A percentile compares a stretch with the other conserved stretches of the same genome.
Conservation (phyloP, 2,888 invertebrate species). For the Rhagophthalmus giganteus region DNA sequence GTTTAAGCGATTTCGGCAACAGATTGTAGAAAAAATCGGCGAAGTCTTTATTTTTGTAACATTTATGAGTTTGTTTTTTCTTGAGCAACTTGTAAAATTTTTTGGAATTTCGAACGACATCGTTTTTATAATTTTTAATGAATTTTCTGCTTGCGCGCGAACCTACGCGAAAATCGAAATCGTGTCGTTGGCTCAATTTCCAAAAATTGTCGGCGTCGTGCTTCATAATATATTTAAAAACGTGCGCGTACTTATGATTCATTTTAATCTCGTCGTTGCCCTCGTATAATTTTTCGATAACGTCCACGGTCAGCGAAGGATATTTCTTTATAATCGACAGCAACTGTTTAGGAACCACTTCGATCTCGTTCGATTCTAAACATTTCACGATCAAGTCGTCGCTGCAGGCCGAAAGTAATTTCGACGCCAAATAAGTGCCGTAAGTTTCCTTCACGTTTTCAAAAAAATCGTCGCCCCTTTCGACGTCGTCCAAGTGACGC, state of each 20-base stretch:
- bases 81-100: slow-evolving; percentile 7
- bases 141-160: slow-evolving; percentile 12
- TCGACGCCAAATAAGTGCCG: slow-evolving; percentile 20
- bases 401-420: slow-evolving; percentile 22
- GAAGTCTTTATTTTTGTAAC: slow-evolving; percentile 9
- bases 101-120: slow-evolving; percentile 9
- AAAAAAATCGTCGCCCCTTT: slow-evolving; percentile 22
- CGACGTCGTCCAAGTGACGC: slow-evolving; percentile 4
- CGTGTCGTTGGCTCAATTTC: slow-evolving; percentile 15
- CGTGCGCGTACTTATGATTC: slow-evolving; percentile 5
- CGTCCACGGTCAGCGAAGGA: slow-evolving; percentile 9
- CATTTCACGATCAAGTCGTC: slow-evolving; percentile 12
- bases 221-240: slow-evolving; percentile 7
- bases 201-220: slow-evolving; percentile 14
- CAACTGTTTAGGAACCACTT: slow-evolving; percentile 17
- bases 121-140: slow-evolving; percentile 9
- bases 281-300: slow-evolving; percentile 10
- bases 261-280: background rate
- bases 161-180: slow-evolving; percentile 10
- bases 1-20: slow-evolving; percentile 10
- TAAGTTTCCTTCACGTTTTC: slow-evolving; percentile 19
- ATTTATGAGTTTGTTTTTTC: slow-evolving; percentile 5
- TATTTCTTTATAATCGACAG: slow-evolving; percentile 16
- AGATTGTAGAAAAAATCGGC: slow-evolving; percentile 8
- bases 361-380: slow-evolving; percentile 15